Base-by-base conservation (phyloP, 2,888 invertebrate genomes). In the Eupithecia subumbrata region DNA sequence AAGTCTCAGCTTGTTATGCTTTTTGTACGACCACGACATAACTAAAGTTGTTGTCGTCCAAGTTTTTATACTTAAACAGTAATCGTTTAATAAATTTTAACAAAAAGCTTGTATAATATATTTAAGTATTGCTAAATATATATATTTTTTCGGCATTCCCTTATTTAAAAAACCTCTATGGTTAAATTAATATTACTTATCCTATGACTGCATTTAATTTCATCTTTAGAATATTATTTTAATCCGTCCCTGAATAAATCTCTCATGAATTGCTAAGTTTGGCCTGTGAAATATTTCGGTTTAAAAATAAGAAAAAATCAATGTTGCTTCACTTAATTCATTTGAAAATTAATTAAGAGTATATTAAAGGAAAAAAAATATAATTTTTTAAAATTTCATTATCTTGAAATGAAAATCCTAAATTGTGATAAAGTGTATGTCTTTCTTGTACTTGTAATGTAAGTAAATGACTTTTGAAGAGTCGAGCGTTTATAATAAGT, bases 381-480 rank as follows among this genome's bases (percentile, higher is more conserved):
- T 52, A 56, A 25, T 60, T 60, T 60, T 14, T 34, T 30, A 25
- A 63, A 30, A 40, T 5, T 14, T 43, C 8, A 40, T 40, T 40
- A 12, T 5, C 7, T 18, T 63, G 18, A 68, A 60, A 69, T 56
- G 64, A 73, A 71, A 69, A 48, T 18, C 45, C 63, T 56, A 68
- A 75, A 71, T 73, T 78, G 78, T 78, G 78, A 78, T 78, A 73
- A 56, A 52, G 66, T 72, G 72, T 72, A 7, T 74, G 48, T 76
- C n/a, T 69, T 63, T 60, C 60, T 40, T 71, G 69, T 77, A 52
- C 56, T 73, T 67, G 9, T 63, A 37, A 66, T 34, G 34, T 64
- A 34, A 22, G 34, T 18, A 22, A 71, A 70, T 77, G 75, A 75
- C 78, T 77, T 78, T 79, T 70, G 67, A 78, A 78, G 78, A 78